These are phyloP conservation scores for Rhabdornis inornatus DNA, from an alignment of 2,113 vertebrate species.

Conservation along the genomic window DNA sequence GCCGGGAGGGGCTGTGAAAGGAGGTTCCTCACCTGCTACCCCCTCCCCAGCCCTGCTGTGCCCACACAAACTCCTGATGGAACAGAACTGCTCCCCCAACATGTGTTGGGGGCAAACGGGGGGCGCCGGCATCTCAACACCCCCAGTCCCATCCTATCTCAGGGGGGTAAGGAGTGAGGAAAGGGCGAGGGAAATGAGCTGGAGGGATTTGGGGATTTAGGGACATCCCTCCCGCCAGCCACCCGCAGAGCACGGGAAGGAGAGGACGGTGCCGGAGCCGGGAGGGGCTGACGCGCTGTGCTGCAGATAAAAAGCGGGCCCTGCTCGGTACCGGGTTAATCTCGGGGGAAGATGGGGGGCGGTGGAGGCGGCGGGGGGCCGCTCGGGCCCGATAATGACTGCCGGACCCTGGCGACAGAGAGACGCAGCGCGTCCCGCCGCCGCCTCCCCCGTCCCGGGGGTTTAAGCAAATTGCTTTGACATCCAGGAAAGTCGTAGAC, in stretches of 20 bases:
- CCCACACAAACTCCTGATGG: fast-evolving
- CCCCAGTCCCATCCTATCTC: not conserved
- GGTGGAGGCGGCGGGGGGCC: not conserved
- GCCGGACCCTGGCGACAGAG: slow-evolving; percentile 72
- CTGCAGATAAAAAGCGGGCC: not conserved
- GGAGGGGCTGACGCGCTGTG: not conserved
- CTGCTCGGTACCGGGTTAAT: slow-evolving; percentile 43
- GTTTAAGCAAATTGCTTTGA: slow-evolving; percentile 88
- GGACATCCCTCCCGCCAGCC: not conserved
- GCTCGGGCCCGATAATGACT: slow-evolving; percentile 28
- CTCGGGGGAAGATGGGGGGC: not conserved
- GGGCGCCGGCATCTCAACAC: not conserved
- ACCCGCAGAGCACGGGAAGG: not conserved
- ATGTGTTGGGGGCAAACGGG: fast-evolving
- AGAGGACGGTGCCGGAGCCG: not conserved
- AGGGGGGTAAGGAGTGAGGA: not conserved
- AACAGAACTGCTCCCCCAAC: not conserved
- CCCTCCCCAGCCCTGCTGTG: no score
- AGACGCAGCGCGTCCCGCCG: slow-evolving; percentile 73
- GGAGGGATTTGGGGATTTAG: not conserved
- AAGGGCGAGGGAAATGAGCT: no score
- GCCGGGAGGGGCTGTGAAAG: fast-evolving
- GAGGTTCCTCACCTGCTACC: not conserved
- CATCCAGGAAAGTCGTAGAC: slow-evolving; percentile 72
- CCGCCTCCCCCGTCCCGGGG: slow-evolving; percentile 69